These are phyloP conservation scores for Calypte anna DNA, from an alignment of 2,113 vertebrate species.

Conservation along the genomic window DNA sequence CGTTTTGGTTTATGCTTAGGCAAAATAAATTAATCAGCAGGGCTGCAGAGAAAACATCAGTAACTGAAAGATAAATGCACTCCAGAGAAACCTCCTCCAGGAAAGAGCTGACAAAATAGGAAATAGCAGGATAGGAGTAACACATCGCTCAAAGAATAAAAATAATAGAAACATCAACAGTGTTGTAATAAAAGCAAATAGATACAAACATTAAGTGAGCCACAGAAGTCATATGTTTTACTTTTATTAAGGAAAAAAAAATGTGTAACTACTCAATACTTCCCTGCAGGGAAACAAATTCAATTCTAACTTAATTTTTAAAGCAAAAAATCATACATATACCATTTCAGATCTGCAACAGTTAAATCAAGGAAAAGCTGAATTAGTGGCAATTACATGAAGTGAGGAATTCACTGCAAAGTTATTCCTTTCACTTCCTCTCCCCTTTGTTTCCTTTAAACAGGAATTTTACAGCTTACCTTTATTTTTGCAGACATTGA, in stretches of 20 bases:
- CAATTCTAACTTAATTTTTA: neutral
- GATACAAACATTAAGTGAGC: neutral
- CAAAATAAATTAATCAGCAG: constrained; percentile 36
- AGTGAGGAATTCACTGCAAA: neutral
- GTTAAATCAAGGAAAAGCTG: neutral
- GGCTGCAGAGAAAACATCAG: constrained; percentile 12
- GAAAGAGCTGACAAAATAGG: constrained; percentile 31
- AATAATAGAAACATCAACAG: neutral
- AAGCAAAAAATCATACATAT: neutral
- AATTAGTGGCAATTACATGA: neutral
- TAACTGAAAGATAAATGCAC: constrained; percentile 58
- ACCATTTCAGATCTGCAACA: neutral
- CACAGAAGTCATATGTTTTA: neutral
- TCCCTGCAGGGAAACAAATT: neutral
- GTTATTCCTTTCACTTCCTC: neutral
- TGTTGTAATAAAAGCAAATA: neutral
- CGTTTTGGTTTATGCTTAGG: neutral
- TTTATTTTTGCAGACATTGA: neutral
- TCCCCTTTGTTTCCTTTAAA: neutral
- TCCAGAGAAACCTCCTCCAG: constrained; percentile 32
- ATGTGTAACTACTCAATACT: neutral
- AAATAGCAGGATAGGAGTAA: constrained; percentile 2
- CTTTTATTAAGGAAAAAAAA: neutral
- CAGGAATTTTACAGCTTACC: neutral
- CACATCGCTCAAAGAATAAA: neutral